A percentile compares a stretch with the other conserved stretches of the same genome.
Conservation (phyloP, 2,113 vertebrate genomes). For the Takifugu bimaculatus region DNA sequence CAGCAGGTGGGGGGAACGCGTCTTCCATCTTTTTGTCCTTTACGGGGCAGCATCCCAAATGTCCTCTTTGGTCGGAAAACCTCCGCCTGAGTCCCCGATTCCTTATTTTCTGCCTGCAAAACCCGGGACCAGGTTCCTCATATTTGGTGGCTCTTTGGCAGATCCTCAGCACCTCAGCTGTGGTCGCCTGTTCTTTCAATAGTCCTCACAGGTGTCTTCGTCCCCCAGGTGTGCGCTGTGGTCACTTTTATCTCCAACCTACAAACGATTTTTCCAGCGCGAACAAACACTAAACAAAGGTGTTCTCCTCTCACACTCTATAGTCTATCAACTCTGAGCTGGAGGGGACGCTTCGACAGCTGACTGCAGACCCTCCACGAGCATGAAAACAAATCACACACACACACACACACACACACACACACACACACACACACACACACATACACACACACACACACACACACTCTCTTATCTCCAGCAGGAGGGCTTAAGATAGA, state of each 20-base stretch:
- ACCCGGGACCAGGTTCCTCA: too few relatives aligned
- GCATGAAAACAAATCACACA: slow-evolving; percentile 33
- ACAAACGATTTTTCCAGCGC: slow-evolving; percentile 18
- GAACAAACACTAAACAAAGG: slow-evolving; percentile 43
- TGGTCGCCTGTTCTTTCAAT: background rate
- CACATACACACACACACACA: slow-evolving; percentile 19
- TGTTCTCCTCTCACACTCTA: slow-evolving; percentile 23
- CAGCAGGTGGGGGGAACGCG: slow-evolving; percentile 29
- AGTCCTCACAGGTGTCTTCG: background rate
- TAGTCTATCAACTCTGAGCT: slow-evolving; percentile 33
- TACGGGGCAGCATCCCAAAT: slow-evolving; percentile 10
- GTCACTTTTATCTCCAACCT: slow-evolving; percentile 22
- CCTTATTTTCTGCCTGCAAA: too few relatives aligned
- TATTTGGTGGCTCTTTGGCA: too few relatives aligned
- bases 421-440: slow-evolving; percentile 22
- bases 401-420: slow-evolving; percentile 20
- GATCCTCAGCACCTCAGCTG: background rate
- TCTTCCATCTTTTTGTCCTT: slow-evolving; percentile 62
- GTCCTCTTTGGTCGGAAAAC: background rate
- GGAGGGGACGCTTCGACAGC: slow-evolving; percentile 56
- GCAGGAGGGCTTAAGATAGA: slow-evolving; percentile 62
- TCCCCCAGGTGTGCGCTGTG: background rate
- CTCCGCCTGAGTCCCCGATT: background rate
- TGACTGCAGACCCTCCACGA: slow-evolving; percentile 36
- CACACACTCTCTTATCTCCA: slow-evolving; percentile 56